A percentile compares a stretch with the other conserved stretches of the same genome.
These are phyloP conservation scores for Elephantulus edwardii DNA, from an alignment of 2,113 vertebrate genomes.

Conservation along the genomic window DNA sequence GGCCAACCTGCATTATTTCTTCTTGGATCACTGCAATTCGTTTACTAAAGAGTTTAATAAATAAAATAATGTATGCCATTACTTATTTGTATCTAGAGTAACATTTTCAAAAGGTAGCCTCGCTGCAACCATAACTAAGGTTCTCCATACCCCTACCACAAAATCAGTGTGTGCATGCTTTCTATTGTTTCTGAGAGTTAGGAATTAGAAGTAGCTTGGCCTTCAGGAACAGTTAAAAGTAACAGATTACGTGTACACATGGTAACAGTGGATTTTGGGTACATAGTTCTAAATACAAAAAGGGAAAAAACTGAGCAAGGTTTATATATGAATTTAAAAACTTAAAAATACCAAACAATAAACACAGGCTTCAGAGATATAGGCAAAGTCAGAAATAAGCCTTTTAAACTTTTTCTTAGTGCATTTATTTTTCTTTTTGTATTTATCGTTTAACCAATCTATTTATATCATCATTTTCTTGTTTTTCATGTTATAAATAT, in stretches of 20 bases:
- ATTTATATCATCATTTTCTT: background rate
- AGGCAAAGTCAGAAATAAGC: background rate
- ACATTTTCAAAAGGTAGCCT: background rate
- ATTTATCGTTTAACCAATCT: background rate
- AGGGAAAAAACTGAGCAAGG: too few species aligned
- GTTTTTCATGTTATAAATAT: background rate
- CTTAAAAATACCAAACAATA: background rate
- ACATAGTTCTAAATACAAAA: background rate
- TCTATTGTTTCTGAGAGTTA: slow-evolving; percentile 2
- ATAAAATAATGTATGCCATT: background rate
- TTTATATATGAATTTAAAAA: slow-evolving; percentile 7
- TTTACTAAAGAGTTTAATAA: background rate
- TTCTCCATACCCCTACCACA: background rate
- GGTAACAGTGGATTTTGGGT: background rate
- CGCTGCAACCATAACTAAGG: background rate
- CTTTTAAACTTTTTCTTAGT: background rate
- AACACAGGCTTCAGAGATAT: background rate
- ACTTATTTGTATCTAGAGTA: background rate
- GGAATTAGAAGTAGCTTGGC: background rate
- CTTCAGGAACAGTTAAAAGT: background rate
- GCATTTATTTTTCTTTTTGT: background rate
- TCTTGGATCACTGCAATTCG: background rate
- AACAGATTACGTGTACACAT: background rate
- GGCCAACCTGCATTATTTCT: background rate
- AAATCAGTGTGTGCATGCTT: background rate